Evolutionary conservation across 2,113 vertebrate species (phyloP).

Genomic region (Clarias batrachus): DNA sequence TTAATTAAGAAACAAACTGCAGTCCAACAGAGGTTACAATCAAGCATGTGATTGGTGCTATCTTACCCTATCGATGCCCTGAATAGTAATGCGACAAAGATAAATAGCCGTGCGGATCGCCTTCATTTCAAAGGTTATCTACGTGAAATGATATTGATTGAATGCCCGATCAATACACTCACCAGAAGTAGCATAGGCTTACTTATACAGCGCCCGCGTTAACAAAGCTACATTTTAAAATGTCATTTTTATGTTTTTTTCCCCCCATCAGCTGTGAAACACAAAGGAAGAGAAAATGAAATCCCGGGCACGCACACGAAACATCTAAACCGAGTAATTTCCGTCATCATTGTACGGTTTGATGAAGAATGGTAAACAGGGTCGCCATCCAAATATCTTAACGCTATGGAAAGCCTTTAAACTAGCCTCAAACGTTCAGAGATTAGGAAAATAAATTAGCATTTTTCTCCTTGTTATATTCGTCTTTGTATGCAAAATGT

Average conservation of each 20-base stretch:
- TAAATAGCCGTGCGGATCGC: not conserved
- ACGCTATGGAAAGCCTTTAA: not conserved
- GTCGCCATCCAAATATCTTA: not conserved
- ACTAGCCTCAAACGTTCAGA: not conserved
- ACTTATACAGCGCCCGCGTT: not conserved
- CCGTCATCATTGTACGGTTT: not conserved
- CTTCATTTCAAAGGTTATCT: constrained; percentile 26
- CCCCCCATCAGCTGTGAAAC: not conserved
- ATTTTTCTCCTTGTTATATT: not conserved
- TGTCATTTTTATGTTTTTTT: not conserved
- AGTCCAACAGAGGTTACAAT: constrained; percentile 32
- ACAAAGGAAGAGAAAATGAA: not conserved
- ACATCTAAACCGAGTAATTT: not conserved
- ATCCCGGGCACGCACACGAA: not conserved
- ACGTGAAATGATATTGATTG: not conserved
- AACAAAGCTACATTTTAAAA: not conserved
- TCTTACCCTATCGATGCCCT: constrained; percentile 26
- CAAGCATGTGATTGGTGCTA: constrained; percentile 37
- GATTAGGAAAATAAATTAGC: not conserved
- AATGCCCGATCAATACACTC: not conserved
- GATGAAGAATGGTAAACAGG: not conserved
- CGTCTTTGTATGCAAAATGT: not conserved
- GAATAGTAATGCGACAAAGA: constrained; percentile 45
- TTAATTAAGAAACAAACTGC: constrained; percentile 44
- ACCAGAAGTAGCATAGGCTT: not conserved